These are phyloP conservation scores for Gobio occitaniae DNA, from an alignment of 2,797 vertebrate genomes.

Conservation along the genomic window DNA sequence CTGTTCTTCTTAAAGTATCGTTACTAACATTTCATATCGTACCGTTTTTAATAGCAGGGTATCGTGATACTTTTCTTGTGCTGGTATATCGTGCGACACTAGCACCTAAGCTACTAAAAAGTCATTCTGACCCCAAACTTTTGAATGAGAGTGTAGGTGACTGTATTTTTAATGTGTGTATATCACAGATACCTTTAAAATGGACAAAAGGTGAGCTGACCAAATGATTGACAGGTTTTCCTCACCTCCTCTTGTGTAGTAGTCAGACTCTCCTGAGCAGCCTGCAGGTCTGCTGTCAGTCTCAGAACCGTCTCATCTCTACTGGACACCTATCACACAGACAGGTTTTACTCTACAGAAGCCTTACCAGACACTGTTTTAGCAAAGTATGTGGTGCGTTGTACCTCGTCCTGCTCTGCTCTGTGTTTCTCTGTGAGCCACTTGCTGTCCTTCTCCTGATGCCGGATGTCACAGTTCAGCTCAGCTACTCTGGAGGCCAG, in stretches of 20 bases:
- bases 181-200: slow-evolving; percentile 1
- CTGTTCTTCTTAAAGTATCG: no score
- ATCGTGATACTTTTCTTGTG: no score
- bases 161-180: not conserved
- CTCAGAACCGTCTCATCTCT: slow-evolving; percentile 68
- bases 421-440: slow-evolving; percentile 57
- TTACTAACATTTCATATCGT: no score
- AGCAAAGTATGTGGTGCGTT: not conserved
- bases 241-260: slow-evolving; percentile 68
- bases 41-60: no score
- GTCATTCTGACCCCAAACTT: not conserved
- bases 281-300: slow-evolving; percentile 67
- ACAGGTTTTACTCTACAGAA: not conserved
- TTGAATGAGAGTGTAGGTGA: not conserved
- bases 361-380: not conserved
- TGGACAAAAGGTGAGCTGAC: not conserved
- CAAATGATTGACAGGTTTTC: not conserved
- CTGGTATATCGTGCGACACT: no score
- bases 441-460: slow-evolving; percentile 48
- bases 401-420: slow-evolving; percentile 62
- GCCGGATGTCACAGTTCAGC: slow-evolving; percentile 44
- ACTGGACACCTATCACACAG: slow-evolving; percentile 65
- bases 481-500: slow-evolving; percentile 49
- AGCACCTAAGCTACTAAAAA: not conserved
- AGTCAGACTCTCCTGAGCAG: slow-evolving; percentile 62